Evolutionary conservation across 2,797 vertebrate genomes (phyloP).

Genomic region (Gobio occitaniae): DNA sequence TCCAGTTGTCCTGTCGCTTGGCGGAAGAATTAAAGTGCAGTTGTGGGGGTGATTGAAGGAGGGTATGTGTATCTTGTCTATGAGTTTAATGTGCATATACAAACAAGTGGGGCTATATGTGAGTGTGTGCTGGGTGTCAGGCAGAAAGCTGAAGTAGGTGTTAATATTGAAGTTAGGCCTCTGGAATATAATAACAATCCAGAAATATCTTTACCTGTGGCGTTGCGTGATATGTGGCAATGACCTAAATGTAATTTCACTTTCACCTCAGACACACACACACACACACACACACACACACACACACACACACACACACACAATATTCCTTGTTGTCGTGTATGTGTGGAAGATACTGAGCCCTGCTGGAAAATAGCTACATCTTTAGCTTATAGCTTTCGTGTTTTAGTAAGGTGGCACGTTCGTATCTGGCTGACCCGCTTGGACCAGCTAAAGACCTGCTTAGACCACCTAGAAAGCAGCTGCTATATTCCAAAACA

Average conservation of each 20-base stretch:
- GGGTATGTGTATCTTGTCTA: slow-evolving; percentile 46
- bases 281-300: slow-evolving; percentile 61
- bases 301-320: slow-evolving; percentile 59
- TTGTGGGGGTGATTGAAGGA: slow-evolving; percentile 48
- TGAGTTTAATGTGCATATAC: slow-evolving; percentile 56
- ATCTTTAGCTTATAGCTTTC: not conserved
- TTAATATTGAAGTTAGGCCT: slow-evolving; percentile 58
- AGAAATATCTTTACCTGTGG: slow-evolving; percentile 73
- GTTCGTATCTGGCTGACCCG: not conserved
- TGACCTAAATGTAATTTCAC: slow-evolving; percentile 68
- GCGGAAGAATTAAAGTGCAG: slow-evolving; percentile 67
- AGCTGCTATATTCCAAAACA: slow-evolving; percentile 32
- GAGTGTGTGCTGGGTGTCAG: slow-evolving; percentile 46
- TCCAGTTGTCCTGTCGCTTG: slow-evolving; percentile 73
- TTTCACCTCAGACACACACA: slow-evolving; percentile 55
- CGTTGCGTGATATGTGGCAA: slow-evolving; percentile 68
- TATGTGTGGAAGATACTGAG: slow-evolving; percentile 54
- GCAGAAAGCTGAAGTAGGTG: slow-evolving; percentile 39
- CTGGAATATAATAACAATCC: slow-evolving; percentile 67
- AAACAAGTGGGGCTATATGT: slow-evolving; percentile 55
- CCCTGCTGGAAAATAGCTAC: slow-evolving; percentile 9
- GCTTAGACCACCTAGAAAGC: slow-evolving; percentile 32
- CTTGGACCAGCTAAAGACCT: not conserved
- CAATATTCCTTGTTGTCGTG: slow-evolving; percentile 15
- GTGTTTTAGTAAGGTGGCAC: not conserved